These are phyloP conservation scores for Vireo griseus DNA, from an alignment of 2,797 vertebrate species.

Conservation along the genomic window DNA sequence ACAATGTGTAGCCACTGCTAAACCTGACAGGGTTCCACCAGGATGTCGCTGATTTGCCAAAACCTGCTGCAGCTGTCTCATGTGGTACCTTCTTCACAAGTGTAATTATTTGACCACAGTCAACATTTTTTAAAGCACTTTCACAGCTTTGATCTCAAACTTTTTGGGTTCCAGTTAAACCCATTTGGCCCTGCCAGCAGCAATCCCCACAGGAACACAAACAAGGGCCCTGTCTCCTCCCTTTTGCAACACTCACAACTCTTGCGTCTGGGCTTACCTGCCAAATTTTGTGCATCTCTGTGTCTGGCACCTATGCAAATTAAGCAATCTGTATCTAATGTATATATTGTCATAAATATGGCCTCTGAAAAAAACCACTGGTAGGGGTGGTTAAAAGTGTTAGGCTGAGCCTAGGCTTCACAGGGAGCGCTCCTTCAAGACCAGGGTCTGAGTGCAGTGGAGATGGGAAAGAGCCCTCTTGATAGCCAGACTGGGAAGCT, in stretches of 20 bases:
- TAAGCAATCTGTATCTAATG: slow-evolving; percentile 25
- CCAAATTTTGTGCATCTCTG: neutral
- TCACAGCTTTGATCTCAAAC: slow-evolving; percentile 30
- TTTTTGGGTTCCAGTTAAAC: neutral
- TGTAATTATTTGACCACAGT: neutral
- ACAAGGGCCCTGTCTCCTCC: neutral
- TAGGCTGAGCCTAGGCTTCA: neutral
- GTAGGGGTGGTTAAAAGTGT: neutral
- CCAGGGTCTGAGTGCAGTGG: neutral
- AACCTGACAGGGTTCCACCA: neutral
- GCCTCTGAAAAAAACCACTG: neutral
- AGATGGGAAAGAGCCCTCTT: neutral
- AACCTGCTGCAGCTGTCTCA: neutral
- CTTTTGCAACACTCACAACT: neutral
- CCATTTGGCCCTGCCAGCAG: neutral
- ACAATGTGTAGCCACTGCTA: neutral
- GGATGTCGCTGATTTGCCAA: neutral
- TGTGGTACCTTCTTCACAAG: neutral
- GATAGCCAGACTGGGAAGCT: neutral
- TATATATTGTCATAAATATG: neutral
- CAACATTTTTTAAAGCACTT: neutral
- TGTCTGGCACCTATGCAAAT: slow-evolving; percentile 58
- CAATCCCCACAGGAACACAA: neutral
- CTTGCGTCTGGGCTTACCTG: neutral
- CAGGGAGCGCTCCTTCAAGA: neutral